These are phyloP conservation scores for Hemicordylus capensis DNA, from an alignment of 2,113 vertebrate species.

Conservation along the genomic window DNA sequence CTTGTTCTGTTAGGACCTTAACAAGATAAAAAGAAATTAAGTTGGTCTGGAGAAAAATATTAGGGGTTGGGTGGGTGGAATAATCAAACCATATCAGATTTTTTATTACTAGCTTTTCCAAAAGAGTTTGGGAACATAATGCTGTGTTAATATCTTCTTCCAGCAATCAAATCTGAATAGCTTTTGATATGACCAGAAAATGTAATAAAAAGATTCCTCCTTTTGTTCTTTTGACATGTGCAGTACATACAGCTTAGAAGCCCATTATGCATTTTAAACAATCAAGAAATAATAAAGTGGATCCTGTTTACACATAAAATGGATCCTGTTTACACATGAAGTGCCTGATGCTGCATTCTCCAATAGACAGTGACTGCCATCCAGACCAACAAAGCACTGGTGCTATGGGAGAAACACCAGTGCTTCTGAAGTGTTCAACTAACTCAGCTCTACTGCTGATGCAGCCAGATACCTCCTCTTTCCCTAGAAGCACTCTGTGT, in stretches of 20 bases:
- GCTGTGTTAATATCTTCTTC: neutral
- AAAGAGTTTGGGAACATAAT: neutral
- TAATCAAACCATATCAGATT: neutral
- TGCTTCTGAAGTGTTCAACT: too few relatives aligned
- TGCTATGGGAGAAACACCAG: too few relatives aligned
- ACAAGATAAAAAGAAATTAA: constrained; percentile 29
- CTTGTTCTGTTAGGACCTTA: constrained; percentile 28
- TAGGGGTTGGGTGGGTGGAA: neutral
- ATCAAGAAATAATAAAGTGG: neutral
- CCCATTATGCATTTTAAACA: neutral
- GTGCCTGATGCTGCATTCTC: fast-evolving
- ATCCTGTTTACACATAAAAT: neutral
- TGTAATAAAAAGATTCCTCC: neutral
- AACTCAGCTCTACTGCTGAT: too few relatives aligned
- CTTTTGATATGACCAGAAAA: neutral
- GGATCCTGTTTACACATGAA: neutral
- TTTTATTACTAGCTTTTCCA: neutral
- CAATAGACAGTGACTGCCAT: neutral
- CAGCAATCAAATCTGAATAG: neutral
- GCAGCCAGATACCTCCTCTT: too few relatives aligned
- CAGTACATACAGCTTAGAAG: neutral
- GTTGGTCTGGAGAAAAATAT: constrained; percentile 29
- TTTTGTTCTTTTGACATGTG: neutral
- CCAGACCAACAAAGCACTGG: too few relatives aligned
- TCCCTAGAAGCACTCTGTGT: too few relatives aligned